Percentiles rank a stretch among this genome's conserved stretches.
These are phyloP conservation scores for Chrysogorgia sp. DNA, from an alignment of 92 coral and sea anemone genomes.

Conservation along the genomic window DNA sequence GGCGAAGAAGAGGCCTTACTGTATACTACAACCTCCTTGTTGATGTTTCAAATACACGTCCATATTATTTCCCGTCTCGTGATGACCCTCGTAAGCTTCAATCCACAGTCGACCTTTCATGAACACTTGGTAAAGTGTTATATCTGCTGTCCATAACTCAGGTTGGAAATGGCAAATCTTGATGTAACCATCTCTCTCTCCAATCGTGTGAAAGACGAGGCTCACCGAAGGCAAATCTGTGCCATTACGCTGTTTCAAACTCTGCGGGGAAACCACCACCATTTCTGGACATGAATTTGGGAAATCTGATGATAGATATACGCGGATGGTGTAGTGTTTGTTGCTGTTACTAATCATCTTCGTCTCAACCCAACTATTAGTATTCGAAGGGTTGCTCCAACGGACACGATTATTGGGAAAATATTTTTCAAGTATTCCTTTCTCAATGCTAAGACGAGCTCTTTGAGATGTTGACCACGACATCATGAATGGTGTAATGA, in stretches of 20 bases:
- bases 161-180: conserved; percentile 41
- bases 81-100: conserved; percentile 55
- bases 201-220: conserved; percentile 13
- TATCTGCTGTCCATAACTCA: conserved; percentile 38
- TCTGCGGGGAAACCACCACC: conserved; percentile 28
- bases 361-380: conserved; percentile 47
- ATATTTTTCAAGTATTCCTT: conserved; percentile 57
- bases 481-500: conserved; percentile 48
- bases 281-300: conserved; percentile 55
- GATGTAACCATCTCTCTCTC: conserved; percentile 24
- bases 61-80: conserved; percentile 32
- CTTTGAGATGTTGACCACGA: conserved; percentile 70
- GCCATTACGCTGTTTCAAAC: conserved; percentile 25
- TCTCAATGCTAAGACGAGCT: conserved; percentile 66
- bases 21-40: background rate
- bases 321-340: conserved; percentile 14
- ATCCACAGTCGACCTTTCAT: conserved; percentile 56
- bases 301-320: conserved; percentile 40
- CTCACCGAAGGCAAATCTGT: background rate
- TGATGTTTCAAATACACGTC: conserved; percentile 36
- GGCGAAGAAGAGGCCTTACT: background rate
- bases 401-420: conserved; percentile 60
- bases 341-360: conserved; percentile 40
- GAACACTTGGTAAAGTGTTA: conserved; percentile 52
- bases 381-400: conserved; percentile 58